A percentile compares a stretch with the other conserved stretches of the same genome.
Conservation (phyloP, 2,888 invertebrate species). For the Drosophila subsilvestris region DNA sequence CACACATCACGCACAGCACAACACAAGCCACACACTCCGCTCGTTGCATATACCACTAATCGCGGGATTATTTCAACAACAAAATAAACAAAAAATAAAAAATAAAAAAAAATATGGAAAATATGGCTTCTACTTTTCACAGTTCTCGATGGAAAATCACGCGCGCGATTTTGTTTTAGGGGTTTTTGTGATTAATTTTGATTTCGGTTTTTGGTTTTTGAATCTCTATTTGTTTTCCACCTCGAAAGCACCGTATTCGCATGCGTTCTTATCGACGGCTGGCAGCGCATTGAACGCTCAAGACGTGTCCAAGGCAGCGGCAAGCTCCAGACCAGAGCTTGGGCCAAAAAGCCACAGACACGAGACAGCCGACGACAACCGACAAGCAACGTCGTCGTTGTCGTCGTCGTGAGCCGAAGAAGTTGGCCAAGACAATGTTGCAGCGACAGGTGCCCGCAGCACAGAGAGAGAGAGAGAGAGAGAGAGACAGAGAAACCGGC, state of each 20-base stretch:
- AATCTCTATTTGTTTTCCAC: not conserved
- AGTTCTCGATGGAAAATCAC: conserved; percentile 26
- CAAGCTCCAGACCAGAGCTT: conserved; percentile 30
- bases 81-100: conserved; percentile 26
- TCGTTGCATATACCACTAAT: not conserved
- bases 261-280: conserved; percentile 81
- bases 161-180: conserved; percentile 50
- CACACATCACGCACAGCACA: conserved; percentile 45
- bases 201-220: not conserved
- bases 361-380: conserved; percentile 14
- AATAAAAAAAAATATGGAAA: conserved; percentile 13
- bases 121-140: not conserved
- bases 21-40: not conserved
- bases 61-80: conserved; percentile 16
- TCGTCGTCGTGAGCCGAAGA: conserved; percentile 56
- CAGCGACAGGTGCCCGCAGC: conserved; percentile 69
- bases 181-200: conserved; percentile 6
- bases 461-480: conserved; percentile 1
- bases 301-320: conserved; percentile 62
- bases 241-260: conserved; percentile 38
- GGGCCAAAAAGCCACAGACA: conserved; percentile 16
- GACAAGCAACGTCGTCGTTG: conserved; percentile 15
- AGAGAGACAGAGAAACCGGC: conserved; percentile 41
- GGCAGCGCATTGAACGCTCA: conserved; percentile 77
- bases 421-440: conserved; percentile 56